Evolutionary conservation across 1,140 invertebrate species (phyloP).

Genomic region (Planococcus citri): DNA sequence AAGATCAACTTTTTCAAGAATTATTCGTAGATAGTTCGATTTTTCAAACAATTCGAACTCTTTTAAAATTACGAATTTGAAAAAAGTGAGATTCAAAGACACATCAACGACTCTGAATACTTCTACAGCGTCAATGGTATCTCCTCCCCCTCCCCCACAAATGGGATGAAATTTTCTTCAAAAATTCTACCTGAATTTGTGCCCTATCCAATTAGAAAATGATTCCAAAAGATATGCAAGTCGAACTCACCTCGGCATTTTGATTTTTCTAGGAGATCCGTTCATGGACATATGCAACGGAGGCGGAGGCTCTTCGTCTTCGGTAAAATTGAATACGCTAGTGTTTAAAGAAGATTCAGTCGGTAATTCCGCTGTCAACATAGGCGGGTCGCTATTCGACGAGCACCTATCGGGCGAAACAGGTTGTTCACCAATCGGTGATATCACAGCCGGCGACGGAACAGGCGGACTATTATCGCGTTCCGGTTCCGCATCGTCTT

Average conservation of each 20-base stretch:
- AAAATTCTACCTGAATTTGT: neutral
- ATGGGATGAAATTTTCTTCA: no score
- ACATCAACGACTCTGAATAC: neutral
- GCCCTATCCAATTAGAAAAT: neutral
- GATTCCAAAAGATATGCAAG: neutral
- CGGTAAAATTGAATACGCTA: constrained; percentile 31
- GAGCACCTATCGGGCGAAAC: neutral
- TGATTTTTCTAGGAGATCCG: constrained; percentile 29
- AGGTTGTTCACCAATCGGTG: constrained; percentile 21
- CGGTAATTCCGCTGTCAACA: constrained; percentile 23
- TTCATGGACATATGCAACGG: constrained; percentile 29
- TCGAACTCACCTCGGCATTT: constrained; percentile 31
- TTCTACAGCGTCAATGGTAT: no score
- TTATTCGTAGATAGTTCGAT: neutral
- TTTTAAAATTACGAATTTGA: neutral
- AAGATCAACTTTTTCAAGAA: neutral
- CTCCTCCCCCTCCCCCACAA: no score
- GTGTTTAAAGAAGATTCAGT: constrained; percentile 23
- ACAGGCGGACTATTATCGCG: constrained; percentile 27
- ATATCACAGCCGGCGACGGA: constrained; percentile 12
- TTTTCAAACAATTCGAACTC: neutral
- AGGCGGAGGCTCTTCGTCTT: constrained; percentile 31
- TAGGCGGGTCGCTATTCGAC: constrained; percentile 23
- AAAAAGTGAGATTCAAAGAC: no score
- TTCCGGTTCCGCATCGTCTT: constrained; percentile 31